Evolutionary conservation across 2,888 invertebrate species (phyloP).

Genomic region (Chymomyza caudatula): DNA sequence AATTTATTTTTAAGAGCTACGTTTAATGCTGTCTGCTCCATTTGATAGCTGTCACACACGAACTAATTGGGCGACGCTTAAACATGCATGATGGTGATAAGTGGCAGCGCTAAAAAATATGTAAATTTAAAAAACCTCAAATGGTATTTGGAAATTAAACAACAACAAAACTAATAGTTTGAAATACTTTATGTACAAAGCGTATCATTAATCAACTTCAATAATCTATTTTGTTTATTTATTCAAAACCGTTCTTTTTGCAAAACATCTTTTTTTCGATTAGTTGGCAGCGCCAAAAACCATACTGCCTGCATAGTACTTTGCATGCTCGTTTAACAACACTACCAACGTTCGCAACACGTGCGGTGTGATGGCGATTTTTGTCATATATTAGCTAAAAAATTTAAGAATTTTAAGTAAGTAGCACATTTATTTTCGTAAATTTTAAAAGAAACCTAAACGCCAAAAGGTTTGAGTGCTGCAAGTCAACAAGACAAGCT

Average conservation of each 20-base stretch:
- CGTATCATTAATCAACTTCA: no score
- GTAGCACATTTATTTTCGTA: not conserved
- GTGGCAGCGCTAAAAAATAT: not conserved
- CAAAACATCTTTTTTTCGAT: not conserved
- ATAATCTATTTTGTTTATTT: no score
- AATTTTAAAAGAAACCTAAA: not conserved
- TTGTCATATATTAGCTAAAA: not conserved
- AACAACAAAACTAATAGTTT: no score
- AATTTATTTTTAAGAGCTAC: not conserved
- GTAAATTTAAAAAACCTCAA: no score
- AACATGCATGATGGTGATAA: not conserved
- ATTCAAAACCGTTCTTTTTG: not conserved
- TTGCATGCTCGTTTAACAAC: not conserved
- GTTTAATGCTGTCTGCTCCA: not conserved
- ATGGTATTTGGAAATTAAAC: no score
- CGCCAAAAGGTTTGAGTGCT: not conserved
- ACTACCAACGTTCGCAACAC: not conserved
- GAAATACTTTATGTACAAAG: no score
- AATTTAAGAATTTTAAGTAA: not conserved
- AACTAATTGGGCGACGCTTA: not conserved
- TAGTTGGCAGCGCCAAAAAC: constrained; percentile 6
- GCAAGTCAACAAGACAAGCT: not conserved
- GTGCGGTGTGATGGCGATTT: not conserved
- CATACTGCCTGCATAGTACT: not conserved
- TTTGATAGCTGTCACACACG: not conserved